Evolutionary conservation across 2,888 invertebrate genomes (phyloP), one percentile per base, ranked within the genome.

Genomic region (Lysandra coridon): DNA sequence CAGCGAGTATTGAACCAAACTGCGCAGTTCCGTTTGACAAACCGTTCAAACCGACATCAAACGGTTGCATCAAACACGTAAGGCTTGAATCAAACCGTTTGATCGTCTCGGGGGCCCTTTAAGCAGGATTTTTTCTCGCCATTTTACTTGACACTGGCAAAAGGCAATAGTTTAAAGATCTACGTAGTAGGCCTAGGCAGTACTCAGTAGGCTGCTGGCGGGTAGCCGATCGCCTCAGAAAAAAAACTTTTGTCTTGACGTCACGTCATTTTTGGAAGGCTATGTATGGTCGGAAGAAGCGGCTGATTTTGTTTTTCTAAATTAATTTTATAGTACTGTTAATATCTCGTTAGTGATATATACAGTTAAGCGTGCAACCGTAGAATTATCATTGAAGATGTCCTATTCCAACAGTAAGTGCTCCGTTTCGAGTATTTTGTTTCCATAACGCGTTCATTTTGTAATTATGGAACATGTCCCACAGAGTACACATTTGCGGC

Each of bases 401-500:
- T 93, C 94, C 82, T 94, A 92, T 89, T 92, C 94, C 73, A 93
- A 94, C 87, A 93, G 94, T 94, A 89, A 94, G 94, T 94, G 85
- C 78, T 83, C 85, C 83, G 77, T 83, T 73, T 37, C 23, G 30
- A 1, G 53, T 57, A 53, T n/a, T 73, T n/a, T 14, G 69, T 44
- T n/a, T 62, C 33, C 37, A 17, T 73, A 49, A 30, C 69, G 69
- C 30, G 17, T 78, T 44, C 10, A 69, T 78, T 78, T 78, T 74
- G 78, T 37, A 73, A 78, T 23, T 23, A 80, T 82, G 80, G 79
- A 73, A 49, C 49, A 40, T 78, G 81, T 82, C 77, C 40, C 85
- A 80, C 95, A 98, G 98, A 98, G 92, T 97, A 96, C 91, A 97
- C 97, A 91, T 99, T 98, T 95, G 98, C 99, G 82, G 97, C 99